Conservation (phyloP, 1,140 invertebrate species). For the Maconellicoccus hirsutus region DNA sequence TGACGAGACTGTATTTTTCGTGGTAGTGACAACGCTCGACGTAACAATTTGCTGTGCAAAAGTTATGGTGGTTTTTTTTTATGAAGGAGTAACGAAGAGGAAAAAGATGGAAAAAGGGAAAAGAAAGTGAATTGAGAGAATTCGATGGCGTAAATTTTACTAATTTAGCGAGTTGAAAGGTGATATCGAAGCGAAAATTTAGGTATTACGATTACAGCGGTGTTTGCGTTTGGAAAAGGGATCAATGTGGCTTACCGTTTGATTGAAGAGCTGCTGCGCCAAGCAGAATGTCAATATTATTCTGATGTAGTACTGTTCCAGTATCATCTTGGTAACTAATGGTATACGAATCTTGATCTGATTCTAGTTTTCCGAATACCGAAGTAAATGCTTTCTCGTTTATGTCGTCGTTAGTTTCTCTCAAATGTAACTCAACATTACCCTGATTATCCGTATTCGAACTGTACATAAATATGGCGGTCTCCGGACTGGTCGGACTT, state of each 20-base stretch:
- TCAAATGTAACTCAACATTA: constrained; percentile 10
- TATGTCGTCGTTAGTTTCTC: background rate
- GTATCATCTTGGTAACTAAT: constrained; percentile 20
- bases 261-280: constrained; percentile 20
- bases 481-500: constrained; percentile 13
- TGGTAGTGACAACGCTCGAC: no score
- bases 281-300: constrained; percentile 19
- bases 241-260: background rate
- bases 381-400: constrained; percentile 9
- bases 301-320: background rate
- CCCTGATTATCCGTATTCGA: constrained; percentile 19
- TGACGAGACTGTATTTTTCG: no score
- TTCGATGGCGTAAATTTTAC: no score
- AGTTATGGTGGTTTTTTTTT: no score
- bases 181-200: no score
- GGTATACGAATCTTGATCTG: constrained; percentile 16
- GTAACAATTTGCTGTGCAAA: no score
- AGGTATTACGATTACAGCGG: no score
- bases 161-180: no score
- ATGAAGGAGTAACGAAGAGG: no score
- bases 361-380: constrained; percentile 3
- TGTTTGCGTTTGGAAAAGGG: no score
- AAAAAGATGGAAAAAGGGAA: no score
- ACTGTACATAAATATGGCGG: constrained; percentile 12
- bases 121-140: no score